Evolutionary conservation across 2,797 vertebrate species (phyloP).

Genomic region (Malacoraja senta): DNA sequence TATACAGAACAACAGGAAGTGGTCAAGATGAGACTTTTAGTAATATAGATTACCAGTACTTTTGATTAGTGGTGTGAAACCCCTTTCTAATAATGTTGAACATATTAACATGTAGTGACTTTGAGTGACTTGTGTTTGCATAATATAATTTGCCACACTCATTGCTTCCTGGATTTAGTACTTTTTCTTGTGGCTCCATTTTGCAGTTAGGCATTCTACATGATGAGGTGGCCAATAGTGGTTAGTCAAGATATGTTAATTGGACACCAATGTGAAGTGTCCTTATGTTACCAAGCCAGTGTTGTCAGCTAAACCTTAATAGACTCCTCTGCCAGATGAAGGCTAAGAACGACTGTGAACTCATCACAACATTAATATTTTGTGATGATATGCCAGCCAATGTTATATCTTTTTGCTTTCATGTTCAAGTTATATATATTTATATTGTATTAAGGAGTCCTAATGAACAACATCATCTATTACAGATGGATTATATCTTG

Average conservation of each 20-base stretch:
- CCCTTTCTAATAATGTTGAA: neutral
- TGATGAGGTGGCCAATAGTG: neutral
- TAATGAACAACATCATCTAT: neutral
- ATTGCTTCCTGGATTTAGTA: neutral
- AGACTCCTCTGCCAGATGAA: neutral
- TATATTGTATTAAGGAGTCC: neutral
- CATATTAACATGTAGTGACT: neutral
- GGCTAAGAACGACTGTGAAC: neutral
- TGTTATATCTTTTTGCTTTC: neutral
- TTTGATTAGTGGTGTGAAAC: neutral
- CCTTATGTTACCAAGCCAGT: neutral
- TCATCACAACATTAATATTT: conserved; percentile 19
- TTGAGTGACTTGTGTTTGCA: neutral
- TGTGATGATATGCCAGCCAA: neutral
- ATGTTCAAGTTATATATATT: conserved; percentile 7
- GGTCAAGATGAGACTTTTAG: too few relatives aligned
- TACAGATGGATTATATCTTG: conserved; percentile 5
- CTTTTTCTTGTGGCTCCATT: neutral
- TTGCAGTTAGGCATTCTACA: neutral
- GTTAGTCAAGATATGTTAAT: neutral
- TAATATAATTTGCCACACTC: neutral
- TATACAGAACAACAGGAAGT: too few relatives aligned
- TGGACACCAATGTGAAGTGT: neutral
- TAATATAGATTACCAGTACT: neutral
- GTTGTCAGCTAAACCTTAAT: neutral